phyloP scores from a whole-genome alignment of 2,888 invertebrate species.

The Troilus luridus region DNA sequence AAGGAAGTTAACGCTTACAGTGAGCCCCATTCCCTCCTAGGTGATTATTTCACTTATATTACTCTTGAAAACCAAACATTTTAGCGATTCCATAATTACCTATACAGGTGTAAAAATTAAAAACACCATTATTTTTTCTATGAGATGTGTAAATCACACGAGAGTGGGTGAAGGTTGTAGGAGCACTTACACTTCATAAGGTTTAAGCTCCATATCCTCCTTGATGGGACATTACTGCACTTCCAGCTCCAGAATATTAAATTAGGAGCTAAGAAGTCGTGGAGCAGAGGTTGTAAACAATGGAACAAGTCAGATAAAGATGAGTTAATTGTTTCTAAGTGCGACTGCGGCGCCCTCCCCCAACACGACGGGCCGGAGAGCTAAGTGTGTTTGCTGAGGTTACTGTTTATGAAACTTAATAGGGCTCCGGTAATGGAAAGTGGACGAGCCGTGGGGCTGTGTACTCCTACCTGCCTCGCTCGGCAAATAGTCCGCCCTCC shows the following conservation, averaged over 20 bases:
- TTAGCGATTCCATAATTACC: too few relatives aligned
- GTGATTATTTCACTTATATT: too few relatives aligned
- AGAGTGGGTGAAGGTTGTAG: neutral
- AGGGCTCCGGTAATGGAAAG: conserved; percentile 41
- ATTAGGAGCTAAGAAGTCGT: neutral
- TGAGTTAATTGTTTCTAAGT: conserved; percentile 14
- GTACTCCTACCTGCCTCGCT: conserved; percentile 21
- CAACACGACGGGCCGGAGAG: neutral
- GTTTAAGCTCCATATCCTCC: neutral
- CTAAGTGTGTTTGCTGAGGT: conserved; percentile 46
- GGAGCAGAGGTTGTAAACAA: neutral
- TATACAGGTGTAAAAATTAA: too few relatives aligned
- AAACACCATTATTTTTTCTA: too few relatives aligned
- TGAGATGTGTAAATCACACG: neutral
- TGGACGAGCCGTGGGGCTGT: conserved; percentile 20
- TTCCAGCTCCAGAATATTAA: neutral
- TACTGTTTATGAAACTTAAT: conserved; percentile 48
- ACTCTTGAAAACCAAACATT: too few relatives aligned
- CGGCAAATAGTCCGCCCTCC: neutral
- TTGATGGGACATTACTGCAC: neutral
- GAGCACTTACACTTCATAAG: neutral
- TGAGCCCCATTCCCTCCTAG: too few relatives aligned
- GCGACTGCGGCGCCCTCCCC: neutral
- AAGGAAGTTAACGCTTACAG: too few relatives aligned
- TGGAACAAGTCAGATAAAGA: conserved; percentile 29